phyloP scores from a whole-genome alignment of 1,140 invertebrate genomes.

The Parasteatoda tepidariorum region DNA sequence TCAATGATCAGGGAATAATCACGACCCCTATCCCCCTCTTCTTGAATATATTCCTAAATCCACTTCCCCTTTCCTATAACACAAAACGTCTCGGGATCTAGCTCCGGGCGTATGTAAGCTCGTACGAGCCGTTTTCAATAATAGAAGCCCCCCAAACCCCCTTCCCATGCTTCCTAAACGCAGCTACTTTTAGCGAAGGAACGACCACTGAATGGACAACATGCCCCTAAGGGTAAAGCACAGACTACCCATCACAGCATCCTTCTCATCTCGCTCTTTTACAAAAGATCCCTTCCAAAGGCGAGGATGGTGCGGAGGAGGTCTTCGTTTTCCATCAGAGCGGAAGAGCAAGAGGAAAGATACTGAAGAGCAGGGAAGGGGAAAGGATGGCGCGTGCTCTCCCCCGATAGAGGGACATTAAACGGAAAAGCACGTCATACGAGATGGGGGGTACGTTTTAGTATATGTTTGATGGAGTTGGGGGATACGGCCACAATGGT shows the following conservation, averaged over 20 bases:
- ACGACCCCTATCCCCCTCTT: neutral
- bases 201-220: neutral
- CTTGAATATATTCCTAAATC: no score
- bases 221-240: neutral
- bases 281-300: neutral
- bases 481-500: neutral
- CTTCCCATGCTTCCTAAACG: neutral
- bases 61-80: neutral
- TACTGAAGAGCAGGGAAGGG: neutral
- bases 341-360: neutral
- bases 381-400: neutral
- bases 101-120: neutral
- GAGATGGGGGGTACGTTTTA: constrained; percentile 36
- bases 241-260: neutral
- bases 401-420: constrained; percentile 13
- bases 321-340: constrained; percentile 15
- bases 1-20: neutral
- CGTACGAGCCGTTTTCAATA: neutral
- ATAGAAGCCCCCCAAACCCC: no score
- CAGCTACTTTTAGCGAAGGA: neutral
- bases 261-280: neutral
- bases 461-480: constrained; percentile 17
- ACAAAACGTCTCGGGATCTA: neutral
- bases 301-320: neutral
- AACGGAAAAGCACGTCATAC: constrained; percentile 22